Evolutionary conservation across 92 coral and sea anemone genomes (phyloP), one percentile per base, ranked within the genome.

Genomic region (Zoanthus solanderi): DNA sequence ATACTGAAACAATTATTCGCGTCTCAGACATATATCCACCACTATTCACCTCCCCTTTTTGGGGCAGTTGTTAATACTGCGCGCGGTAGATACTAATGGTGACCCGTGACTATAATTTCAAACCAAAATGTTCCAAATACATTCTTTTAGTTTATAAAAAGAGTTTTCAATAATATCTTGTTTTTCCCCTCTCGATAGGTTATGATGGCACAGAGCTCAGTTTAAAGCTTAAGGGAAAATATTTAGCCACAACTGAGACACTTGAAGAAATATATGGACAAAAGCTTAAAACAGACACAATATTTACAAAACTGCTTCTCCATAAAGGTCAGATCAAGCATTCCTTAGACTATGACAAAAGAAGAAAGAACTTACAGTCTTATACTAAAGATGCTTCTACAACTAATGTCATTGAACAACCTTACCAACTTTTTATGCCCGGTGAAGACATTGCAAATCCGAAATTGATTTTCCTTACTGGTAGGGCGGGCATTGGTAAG

Each of bases 381-480:
- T 72, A 72, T 72, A 72, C 78, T 8, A 54, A 9, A 72, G 78
- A 30, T 34, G 78, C 28, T 29, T 4, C 78, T 15, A n/a, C 11
- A 72, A 72, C 37, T 72, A 72, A n/a, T 32, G 52, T 9, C 78
- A 72, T 72, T 72, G 28, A 37, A 72, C 37, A 45, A 8, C 53
- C 78, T 34, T 72, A 42, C 78, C 56, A 72, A 54, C 78, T 72
- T 54, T 72, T 72, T 34, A 72, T 17, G 54, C 78, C 78, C 78
- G 44, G 78, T 54, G 18, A 16, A 7, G 78, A 72, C 78, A 8
- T 54, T 72, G 53, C 37, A 74, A 74, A 74, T 74, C 78, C 78
- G 23, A 74, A 74, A 74, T 9, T 73, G 56, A 17, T 73, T 73
- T 73, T 73, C 18, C 53, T 73, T 44, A 11, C 78, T 42, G n/a